Evolutionary conservation across 1,140 invertebrate genomes (phyloP), one percentile per base, ranked within the genome.

Genomic region (Euglossa dilemma): DNA sequence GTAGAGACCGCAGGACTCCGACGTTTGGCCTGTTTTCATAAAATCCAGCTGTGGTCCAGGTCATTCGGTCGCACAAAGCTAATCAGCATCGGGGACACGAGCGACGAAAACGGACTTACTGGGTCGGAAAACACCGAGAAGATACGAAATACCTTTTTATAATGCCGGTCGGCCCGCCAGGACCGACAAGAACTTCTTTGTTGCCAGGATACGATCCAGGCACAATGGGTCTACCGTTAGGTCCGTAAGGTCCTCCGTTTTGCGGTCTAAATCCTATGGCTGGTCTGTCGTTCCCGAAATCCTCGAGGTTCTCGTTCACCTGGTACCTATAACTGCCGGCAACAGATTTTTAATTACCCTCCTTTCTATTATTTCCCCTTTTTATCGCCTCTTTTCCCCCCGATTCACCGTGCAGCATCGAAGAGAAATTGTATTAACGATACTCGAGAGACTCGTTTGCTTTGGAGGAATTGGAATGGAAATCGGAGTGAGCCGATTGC

Each of bases 161-260:
- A 74, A 88, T 85, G 64, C 90, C 91, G 0, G 86, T 89, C 56
- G 89, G 90, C 78, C 91, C 90, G 36, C 84, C 89, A 61, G 91
- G 91, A 50, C 90, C 90, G 14, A 90, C 89, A n/a, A 90, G 84
- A 57, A 91, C 67, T 45, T 73, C 86, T 63, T 83, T 83, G 67
- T 90, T 83, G 66, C 71, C 74, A 50, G 77, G 80, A 80, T 84
- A 77, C 70, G 85, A 63, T n/a, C 66, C 16, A 9, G 83, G 76
- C 23, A 73, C 45, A 43, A 89, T 64, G 12, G 89, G 91, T 70
- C 86, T 85, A 56, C 90, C 67, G 54, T 90, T 86, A 11, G 87
- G 88, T 64, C 88, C 90, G 69, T 91, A 91, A 71, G 91, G 86
- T 23, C 91, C 91, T 5, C 77, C 64, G 70, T 86, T 87, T 5